phyloP scores from a whole-genome alignment of 2,888 invertebrate species.

The Ophion slaviceki region DNA sequence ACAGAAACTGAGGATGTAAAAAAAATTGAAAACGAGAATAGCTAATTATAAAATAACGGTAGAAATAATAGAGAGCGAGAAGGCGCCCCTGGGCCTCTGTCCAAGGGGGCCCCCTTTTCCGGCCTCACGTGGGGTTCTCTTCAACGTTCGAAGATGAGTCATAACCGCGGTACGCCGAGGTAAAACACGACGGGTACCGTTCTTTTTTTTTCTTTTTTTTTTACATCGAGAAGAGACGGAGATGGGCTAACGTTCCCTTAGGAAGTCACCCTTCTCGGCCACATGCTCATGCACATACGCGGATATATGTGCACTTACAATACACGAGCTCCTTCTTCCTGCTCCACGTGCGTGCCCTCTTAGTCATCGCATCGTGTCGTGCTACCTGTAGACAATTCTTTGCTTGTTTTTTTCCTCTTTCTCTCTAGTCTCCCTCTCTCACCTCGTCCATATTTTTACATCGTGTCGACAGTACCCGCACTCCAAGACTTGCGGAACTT shows the following conservation, averaged over 20 bases:
- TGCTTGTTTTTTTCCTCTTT: conserved; percentile 29
- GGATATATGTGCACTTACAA: conserved; percentile 7
- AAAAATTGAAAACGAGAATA: not conserved
- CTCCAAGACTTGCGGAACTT: conserved; percentile 20
- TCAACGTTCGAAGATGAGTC: conserved; percentile 70
- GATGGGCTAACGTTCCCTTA: conserved; percentile 74
- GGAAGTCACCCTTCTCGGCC: conserved; percentile 76
- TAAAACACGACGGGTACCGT: conserved; percentile 64
- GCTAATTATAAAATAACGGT: not conserved
- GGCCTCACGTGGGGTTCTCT: conserved; percentile 52
- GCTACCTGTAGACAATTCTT: conserved; percentile 37
- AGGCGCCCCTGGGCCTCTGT: conserved; percentile 65
- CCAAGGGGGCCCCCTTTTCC: conserved; percentile 55
- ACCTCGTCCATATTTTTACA: conserved; percentile 10
- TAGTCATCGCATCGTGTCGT: conserved; percentile 57
- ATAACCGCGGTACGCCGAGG: conserved; percentile 65
- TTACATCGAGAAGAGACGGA: conserved; percentile 41
- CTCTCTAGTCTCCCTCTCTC: conserved; percentile 51
- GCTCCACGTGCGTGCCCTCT: conserved; percentile 60
- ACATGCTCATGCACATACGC: conserved; percentile 26
- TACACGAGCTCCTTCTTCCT: conserved; percentile 54
- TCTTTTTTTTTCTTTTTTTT: conserved; percentile 28
- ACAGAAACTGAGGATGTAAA: not conserved
- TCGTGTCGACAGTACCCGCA: conserved; percentile 10
- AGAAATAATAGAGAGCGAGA: conserved; percentile 23